Conservation (phyloP, 1,140 invertebrate species). For the Caenorhabditis latens region DNA sequence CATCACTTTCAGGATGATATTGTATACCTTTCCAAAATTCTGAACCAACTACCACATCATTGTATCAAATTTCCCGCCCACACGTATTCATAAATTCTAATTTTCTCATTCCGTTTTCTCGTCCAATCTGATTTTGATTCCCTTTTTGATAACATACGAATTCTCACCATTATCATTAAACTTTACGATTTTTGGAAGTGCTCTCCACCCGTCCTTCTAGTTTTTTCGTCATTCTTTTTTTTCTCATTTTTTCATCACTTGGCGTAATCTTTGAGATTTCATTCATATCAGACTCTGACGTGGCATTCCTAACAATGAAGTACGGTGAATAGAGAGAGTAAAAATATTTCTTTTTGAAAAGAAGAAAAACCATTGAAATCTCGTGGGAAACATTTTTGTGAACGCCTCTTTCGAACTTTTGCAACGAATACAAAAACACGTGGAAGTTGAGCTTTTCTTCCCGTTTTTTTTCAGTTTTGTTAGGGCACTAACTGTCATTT, state of each 20-base stretch:
- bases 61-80: background rate
- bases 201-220: background rate
- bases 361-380: background rate
- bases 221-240: slow-evolving; percentile 12
- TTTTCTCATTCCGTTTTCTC: background rate
- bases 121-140: background rate
- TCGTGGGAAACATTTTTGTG: background rate
- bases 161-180: slow-evolving; percentile 53
- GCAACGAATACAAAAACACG: background rate
- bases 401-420: background rate
- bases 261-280: slow-evolving; percentile 18
- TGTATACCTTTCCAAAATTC: no score
- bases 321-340: background rate
- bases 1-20: no score
- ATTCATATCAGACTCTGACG: no score
- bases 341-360: background rate
- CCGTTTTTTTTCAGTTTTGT: background rate
- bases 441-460: background rate
- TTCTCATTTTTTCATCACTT: slow-evolving; percentile 34
- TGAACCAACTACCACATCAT: no score
- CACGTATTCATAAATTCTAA: background rate
- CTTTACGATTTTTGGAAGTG: slow-evolving; percentile 48
- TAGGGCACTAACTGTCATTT: background rate
- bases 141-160: background rate
- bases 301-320: background rate